phyloP scores from a whole-genome alignment of 2,888 invertebrate species.

The Hyposoter dolosus region DNA sequence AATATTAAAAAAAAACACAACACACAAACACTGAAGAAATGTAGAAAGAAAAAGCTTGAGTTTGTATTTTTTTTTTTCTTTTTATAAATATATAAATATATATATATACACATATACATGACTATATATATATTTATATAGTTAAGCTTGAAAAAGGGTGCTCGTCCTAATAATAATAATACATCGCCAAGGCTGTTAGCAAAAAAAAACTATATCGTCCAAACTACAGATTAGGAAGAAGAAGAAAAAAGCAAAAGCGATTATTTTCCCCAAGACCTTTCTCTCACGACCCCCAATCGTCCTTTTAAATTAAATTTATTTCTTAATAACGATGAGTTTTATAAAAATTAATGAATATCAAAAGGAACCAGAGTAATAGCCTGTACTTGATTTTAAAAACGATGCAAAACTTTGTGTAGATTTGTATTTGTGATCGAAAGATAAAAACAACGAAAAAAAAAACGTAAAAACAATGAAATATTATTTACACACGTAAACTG shows the following conservation, averaged over 20 bases:
- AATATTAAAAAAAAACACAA: conserved; percentile 25
- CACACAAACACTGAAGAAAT: conserved; percentile 21
- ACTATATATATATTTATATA: conserved; percentile 39
- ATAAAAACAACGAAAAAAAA: background rate
- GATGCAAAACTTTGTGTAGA: conserved; percentile 50
- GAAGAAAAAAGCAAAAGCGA: background rate
- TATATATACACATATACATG: conserved; percentile 19
- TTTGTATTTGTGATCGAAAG: conserved; percentile 4
- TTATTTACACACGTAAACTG: conserved; percentile 71
- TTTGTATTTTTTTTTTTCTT: conserved; percentile 61
- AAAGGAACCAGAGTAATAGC: conserved; percentile 64
- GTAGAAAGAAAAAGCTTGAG: conserved; percentile 58
- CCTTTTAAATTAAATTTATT: conserved; percentile 68
- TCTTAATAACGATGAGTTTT: conserved; percentile 72
- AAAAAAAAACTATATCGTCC: conserved; percentile 64
- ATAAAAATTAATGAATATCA: conserved; percentile 72
- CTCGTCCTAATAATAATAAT: conserved; percentile 64
- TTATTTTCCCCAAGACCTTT: conserved; percentile 2
- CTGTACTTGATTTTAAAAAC: conserved; percentile 60
- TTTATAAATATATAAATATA: conserved; percentile 18
- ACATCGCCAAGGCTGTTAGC: conserved; percentile 68
- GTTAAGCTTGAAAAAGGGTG: conserved; percentile 70
- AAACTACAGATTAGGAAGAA: conserved; percentile 63
- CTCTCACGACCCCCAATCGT: background rate
- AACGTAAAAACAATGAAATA: background rate